A percentile compares a stretch with the other conserved stretches of the same genome.
Conservation (phyloP, 2,113 vertebrate species). For the Microcebus jonahi region DNA sequence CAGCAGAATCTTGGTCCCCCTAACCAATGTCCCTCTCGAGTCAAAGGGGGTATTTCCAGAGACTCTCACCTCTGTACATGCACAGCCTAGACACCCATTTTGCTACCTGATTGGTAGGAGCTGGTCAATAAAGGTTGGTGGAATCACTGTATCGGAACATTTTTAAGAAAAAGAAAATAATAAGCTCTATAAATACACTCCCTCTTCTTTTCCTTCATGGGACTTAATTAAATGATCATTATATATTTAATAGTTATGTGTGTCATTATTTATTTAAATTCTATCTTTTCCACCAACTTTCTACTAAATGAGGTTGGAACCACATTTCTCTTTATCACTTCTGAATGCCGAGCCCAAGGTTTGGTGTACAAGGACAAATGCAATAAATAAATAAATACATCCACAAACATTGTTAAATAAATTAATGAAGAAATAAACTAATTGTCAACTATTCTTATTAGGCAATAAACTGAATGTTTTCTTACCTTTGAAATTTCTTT, state of each 20-base stretch:
- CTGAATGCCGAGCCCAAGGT: not conserved
- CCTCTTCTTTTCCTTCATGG: not conserved
- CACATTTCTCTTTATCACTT: not conserved
- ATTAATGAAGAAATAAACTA: not conserved
- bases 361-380: not conserved
- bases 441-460: not conserved
- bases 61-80: not conserved
- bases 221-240: not conserved
- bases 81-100: not conserved
- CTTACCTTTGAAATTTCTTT: not conserved
- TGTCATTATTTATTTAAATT: not conserved
- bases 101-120: not conserved
- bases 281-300: not conserved
- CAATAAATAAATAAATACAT: not conserved
- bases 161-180: not conserved
- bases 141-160: not conserved
- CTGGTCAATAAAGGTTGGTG: not conserved
- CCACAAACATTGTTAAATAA: not conserved
- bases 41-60: not conserved
- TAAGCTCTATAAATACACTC: not conserved
- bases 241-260: not conserved
- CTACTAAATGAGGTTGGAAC: not conserved
- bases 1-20: accelerated
- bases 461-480: not conserved
- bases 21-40: not conserved